phyloP scores from a whole-genome alignment of 2,113 vertebrate species.

The Podarcis muralis region DNA sequence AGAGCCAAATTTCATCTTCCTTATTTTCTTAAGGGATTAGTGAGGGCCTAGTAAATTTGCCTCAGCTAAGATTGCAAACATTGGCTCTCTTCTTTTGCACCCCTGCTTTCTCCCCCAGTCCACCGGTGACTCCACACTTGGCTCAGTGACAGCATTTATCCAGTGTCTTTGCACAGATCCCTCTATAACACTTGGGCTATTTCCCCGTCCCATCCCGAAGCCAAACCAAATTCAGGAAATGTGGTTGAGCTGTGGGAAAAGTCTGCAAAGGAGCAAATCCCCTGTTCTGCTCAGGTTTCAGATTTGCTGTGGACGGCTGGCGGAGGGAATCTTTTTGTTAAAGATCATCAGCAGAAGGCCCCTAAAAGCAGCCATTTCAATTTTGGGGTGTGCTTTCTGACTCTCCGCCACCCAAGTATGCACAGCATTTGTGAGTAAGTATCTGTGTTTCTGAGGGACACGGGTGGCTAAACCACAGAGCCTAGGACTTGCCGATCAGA shows the following conservation, averaged over 20 bases:
- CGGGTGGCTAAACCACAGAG: no score
- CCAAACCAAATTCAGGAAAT: constrained; percentile 17
- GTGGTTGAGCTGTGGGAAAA: rapidly evolving
- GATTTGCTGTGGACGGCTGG: not conserved
- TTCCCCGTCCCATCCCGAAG: not conserved
- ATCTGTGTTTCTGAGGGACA: not conserved
- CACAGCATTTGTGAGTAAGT: no score
- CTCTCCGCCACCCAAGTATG: no score
- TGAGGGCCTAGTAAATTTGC: constrained; percentile 59
- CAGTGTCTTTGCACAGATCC: constrained; percentile 11
- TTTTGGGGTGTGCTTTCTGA: not conserved
- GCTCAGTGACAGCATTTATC: constrained; percentile 54
- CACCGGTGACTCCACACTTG: constrained; percentile 38
- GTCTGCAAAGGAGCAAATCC: not conserved
- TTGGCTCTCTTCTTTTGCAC: constrained; percentile 60
- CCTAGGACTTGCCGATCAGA: no score
- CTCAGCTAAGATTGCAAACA: constrained; percentile 63
- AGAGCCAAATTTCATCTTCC: constrained; percentile 62
- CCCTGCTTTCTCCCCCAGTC: not conserved
- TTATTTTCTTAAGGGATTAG: constrained; percentile 69
- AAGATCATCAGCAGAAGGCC: not conserved
- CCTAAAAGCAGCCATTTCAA: not conserved
- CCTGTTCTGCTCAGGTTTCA: not conserved
- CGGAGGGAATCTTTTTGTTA: not conserved
- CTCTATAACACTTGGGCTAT: not conserved